Base-by-base conservation (phyloP, 2,888 invertebrate genomes). In the Yponomeuta plumbellus region DNA sequence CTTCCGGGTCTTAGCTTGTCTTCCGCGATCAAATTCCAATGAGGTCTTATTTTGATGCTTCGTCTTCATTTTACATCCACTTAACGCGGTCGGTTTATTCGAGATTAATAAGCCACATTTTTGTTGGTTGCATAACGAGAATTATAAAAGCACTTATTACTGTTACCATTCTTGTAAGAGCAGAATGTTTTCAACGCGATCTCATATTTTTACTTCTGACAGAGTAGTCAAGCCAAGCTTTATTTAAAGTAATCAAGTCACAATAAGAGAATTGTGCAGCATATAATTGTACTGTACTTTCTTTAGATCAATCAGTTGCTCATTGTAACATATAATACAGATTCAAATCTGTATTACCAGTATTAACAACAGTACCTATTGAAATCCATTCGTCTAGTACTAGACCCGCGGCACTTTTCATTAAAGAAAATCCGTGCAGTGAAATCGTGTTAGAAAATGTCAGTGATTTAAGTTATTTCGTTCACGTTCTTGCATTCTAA, bases 241-340 rank as follows among this genome's bases (percentile, higher is more conserved):
- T 39, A 65, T 20, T 13, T 39, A 59, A 65, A 65, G 59, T 59
- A 59, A 59, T 65, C 21, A 23, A 59, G 20, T 59, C 20, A 59
- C 34, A 65, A 65, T 65, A 59, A 8, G 39, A 59, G 17, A 13
- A 21, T 20, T 22, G 21, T 26, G 44, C n/a, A 57, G 21, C 23
- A 26, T 57, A 64, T 26, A 80, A 80, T 80, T 75, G 75, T 75
- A 76, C 76, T 78, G 74, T 76, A 82, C 88, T 89, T 89, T 89
- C 88, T 85, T 87, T 74, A 73, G 83, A 86, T 88, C 85, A 81
- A 86, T 88, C 86, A 86, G 73, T 71, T 73, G 79, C 74, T 79
- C 75, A 74, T 68, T 70, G 71, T 74, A 75, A 68, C 73, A 75
- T 77, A 76, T 77, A 82, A 84, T 81, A 80, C 80, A 76, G 81